These are phyloP conservation scores for Nesospiza acunhae DNA, from an alignment of 2,113 vertebrate species.

Conservation along the genomic window DNA sequence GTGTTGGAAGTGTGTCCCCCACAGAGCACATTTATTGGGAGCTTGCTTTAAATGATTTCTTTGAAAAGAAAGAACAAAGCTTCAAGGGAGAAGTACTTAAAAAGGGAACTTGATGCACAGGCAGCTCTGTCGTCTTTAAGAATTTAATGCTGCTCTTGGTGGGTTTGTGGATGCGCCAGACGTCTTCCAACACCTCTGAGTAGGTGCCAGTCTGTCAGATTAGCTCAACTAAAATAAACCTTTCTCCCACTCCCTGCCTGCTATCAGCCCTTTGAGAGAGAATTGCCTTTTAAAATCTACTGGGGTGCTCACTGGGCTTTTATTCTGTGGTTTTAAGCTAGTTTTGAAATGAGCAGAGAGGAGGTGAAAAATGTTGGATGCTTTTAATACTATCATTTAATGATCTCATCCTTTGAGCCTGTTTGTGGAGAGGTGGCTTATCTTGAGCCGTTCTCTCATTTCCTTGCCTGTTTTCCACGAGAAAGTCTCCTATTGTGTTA, in stretches of 20 bases:
- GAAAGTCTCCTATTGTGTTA: constrained; percentile 4
- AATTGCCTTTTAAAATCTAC: constrained; percentile 7
- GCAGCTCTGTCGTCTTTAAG: background rate
- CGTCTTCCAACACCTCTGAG: constrained; percentile 46
- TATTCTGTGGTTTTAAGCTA: background rate
- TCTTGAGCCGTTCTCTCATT: background rate
- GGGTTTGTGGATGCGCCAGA: constrained; percentile 35
- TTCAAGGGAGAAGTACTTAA: background rate
- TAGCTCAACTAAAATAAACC: constrained; percentile 55
- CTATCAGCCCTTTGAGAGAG: constrained; percentile 13
- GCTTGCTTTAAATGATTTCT: background rate
- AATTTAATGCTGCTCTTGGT: constrained; percentile 12
- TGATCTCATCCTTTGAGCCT: background rate
- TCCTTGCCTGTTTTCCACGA: background rate
- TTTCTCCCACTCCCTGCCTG: constrained; percentile 38
- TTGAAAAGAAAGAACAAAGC: background rate
- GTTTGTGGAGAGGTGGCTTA: constrained; percentile 14
- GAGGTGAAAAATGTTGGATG: background rate
- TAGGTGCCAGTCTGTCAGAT: constrained; percentile 60
- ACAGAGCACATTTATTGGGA: background rate
- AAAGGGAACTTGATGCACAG: background rate
- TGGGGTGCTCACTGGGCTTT: background rate
- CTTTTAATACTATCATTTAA: constrained; percentile 5
- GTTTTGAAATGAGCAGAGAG: constrained; percentile 37
- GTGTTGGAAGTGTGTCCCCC: background rate